phyloP scores from a whole-genome alignment of 2,888 invertebrate species.

The Cancer borealis region DNA sequence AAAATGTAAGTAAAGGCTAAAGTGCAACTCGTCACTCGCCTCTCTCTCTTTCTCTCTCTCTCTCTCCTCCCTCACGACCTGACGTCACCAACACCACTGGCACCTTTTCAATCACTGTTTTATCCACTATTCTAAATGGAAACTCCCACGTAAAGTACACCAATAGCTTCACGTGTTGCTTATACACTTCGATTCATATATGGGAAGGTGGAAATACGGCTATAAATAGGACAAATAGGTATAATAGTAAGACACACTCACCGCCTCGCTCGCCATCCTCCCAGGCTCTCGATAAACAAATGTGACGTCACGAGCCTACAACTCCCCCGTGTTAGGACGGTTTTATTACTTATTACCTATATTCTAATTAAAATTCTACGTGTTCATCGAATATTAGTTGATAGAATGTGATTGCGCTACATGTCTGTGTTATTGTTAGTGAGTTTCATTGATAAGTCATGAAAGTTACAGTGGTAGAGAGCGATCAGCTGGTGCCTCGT shows the following conservation, averaged over 20 bases:
- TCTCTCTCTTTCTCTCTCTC: constrained; percentile 59
- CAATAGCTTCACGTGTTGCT: constrained; percentile 34
- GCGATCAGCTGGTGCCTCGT: constrained; percentile 68
- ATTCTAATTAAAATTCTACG: constrained; percentile 63
- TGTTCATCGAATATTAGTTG: constrained; percentile 24
- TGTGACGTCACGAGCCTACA: constrained; percentile 69
- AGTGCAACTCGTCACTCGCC: constrained; percentile 65
- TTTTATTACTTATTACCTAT: constrained; percentile 55
- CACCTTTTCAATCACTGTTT: constrained; percentile 70
- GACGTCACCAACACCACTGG: constrained; percentile 71
- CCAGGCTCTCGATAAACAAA: constrained; percentile 72
- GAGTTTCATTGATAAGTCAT: constrained; percentile 73
- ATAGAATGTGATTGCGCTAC: constrained; percentile 26
- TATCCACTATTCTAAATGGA: constrained; percentile 72
- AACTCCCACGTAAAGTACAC: constrained; percentile 65
- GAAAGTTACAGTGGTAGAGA: constrained; percentile 59
- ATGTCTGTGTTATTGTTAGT: constrained; percentile 48
- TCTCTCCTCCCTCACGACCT: constrained; percentile 68
- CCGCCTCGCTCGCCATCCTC: constrained; percentile 69
- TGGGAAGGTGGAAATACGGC: constrained; percentile 29
- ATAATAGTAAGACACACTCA: constrained; percentile 52
- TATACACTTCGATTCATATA: constrained; percentile 55
- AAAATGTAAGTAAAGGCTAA: constrained; percentile 58
- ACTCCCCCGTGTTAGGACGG: constrained; percentile 68
- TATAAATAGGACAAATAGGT: constrained; percentile 2